Evolutionary conservation across 2,888 invertebrate species (phyloP).

Genomic region (Rotaria macrura): DNA sequence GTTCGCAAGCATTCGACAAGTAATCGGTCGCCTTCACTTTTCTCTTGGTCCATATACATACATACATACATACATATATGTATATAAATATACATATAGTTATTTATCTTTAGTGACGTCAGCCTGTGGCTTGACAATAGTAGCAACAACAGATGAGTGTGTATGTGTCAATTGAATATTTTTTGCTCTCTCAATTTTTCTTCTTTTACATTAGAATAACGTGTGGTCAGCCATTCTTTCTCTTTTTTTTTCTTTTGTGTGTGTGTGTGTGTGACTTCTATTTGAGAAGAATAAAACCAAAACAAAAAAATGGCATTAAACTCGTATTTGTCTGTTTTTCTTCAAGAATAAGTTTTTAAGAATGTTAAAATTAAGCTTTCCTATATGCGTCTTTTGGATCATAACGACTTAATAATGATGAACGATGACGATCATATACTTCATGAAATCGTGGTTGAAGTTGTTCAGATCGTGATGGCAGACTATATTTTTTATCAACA

Average conservation of each 20-base stretch:
- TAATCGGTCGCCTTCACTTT: neutral
- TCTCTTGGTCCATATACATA: neutral
- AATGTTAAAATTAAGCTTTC: neutral
- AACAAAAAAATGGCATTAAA: neutral
- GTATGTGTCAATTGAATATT: neutral
- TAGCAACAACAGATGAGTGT: neutral
- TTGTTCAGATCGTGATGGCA: slow-evolving; percentile 41
- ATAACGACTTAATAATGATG: slow-evolving; percentile 24
- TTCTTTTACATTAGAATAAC: neutral
- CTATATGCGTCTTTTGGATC: neutral
- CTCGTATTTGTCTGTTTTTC: neutral
- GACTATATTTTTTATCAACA: slow-evolving; percentile 42
- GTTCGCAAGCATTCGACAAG: neutral
- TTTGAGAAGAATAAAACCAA: slow-evolving; percentile 12
- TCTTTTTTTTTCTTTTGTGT: neutral
- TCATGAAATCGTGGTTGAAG: slow-evolving; percentile 38
- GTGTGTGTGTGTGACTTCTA: slow-evolving; percentile 4
- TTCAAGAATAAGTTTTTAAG: neutral
- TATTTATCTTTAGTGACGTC: neutral
- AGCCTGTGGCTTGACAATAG: neutral
- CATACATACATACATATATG: neutral
- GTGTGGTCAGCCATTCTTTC: neutral
- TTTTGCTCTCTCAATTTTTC: neutral
- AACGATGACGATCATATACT: slow-evolving; percentile 23
- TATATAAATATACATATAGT: neutral